Evolutionary conservation across 2,888 invertebrate genomes (phyloP).

Genomic region (Chrysopilus asiliformis): DNA sequence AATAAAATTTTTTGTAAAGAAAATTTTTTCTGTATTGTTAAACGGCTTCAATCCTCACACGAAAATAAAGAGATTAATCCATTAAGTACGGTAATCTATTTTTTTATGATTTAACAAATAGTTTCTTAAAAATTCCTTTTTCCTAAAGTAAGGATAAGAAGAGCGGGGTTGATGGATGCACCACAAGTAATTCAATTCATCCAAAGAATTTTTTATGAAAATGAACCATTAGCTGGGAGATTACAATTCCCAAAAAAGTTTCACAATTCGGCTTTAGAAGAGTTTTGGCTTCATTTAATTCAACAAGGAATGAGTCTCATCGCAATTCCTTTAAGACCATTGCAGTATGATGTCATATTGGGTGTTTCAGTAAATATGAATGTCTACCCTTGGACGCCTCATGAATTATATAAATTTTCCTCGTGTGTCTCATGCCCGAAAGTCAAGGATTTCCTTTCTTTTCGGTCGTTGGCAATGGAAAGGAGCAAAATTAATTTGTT

Average conservation of each 20-base stretch:
- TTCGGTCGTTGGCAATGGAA: too few relatives aligned
- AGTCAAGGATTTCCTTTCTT: too few relatives aligned
- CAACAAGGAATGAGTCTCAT: slow-evolving; percentile 5
- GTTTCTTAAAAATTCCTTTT: too few relatives aligned
- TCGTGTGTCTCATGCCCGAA: slow-evolving; percentile 7
- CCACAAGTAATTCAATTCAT: slow-evolving; percentile 2
- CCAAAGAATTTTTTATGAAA: not conserved
- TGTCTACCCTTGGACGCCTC: slow-evolving; percentile 3
- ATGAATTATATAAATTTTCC: slow-evolving; percentile 2
- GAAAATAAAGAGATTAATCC: too few relatives aligned
- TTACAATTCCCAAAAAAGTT: not conserved
- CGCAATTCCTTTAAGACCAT: slow-evolving; percentile 1
- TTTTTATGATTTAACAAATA: too few relatives aligned
- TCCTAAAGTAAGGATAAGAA: slow-evolving; percentile 6
- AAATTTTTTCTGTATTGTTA: too few relatives aligned
- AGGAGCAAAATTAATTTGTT: too few relatives aligned
- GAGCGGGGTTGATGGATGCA: slow-evolving; percentile 1
- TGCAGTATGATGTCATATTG: not conserved
- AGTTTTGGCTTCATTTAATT: slow-evolving; percentile 3
- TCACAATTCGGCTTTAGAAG: slow-evolving; percentile 2
- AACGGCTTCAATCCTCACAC: too few relatives aligned
- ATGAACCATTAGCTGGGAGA: slow-evolving; percentile 1
- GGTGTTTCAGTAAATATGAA: slow-evolving; percentile 4
- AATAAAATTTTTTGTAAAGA: too few relatives aligned
- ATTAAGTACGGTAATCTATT: too few relatives aligned